Evolutionary conservation across 2,113 vertebrate species (phyloP).

Genomic region (Catharus fuscescens): DNA sequence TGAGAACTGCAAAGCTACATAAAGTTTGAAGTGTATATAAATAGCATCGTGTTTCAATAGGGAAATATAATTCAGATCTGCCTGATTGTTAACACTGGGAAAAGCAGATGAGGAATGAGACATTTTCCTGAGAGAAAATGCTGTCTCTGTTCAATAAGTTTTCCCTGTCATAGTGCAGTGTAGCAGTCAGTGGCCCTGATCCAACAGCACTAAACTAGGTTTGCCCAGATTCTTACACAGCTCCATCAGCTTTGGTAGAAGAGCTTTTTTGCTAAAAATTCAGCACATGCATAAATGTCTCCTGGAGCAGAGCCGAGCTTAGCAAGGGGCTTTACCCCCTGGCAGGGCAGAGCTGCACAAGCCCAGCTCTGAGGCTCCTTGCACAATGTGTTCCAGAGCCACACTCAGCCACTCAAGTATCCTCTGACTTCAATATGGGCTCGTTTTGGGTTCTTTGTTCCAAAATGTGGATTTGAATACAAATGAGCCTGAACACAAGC

Average conservation of each 20-base stretch:
- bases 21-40: background rate
- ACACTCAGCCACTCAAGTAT: background rate
- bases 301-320: slow-evolving; percentile 29
- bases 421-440: background rate
- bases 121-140: background rate
- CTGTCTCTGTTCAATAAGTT: background rate
- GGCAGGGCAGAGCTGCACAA: background rate
- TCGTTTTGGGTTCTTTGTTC: slow-evolving; percentile 34
- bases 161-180: background rate
- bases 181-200: background rate
- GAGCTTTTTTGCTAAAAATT: slow-evolving; percentile 17
- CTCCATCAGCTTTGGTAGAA: background rate
- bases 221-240: background rate
- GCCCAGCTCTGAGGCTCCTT: background rate
- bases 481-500: slow-evolving; percentile 23
- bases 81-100: background rate
- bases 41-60: background rate
- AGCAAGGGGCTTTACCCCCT: slow-evolving; percentile 29
- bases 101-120: background rate
- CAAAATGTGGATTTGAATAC: slow-evolving; percentile 54
- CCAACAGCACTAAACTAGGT: background rate
- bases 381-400: slow-evolving; percentile 28
- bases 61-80: background rate
- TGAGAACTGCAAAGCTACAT: background rate
- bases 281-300: background rate